phyloP scores from a whole-genome alignment of 2,888 invertebrate genomes.

The Oscheius sp. region DNA sequence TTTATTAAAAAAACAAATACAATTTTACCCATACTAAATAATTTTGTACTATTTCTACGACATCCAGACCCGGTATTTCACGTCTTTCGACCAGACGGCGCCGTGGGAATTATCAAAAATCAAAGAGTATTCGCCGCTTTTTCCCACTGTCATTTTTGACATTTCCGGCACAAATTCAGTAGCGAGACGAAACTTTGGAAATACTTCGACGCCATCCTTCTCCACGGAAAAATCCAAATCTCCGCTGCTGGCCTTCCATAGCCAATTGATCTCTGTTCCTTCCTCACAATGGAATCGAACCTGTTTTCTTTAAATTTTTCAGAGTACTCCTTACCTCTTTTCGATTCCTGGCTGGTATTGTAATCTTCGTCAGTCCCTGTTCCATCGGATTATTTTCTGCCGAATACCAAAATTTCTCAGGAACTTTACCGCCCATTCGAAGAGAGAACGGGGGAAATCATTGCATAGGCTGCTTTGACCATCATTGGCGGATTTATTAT shows the following conservation, averaged over 20 bases:
- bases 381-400: slow-evolving; percentile 7
- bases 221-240: slow-evolving; percentile 60
- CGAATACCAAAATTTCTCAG: slow-evolving; percentile 48
- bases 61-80: slow-evolving; percentile 49
- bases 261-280: slow-evolving; percentile 54
- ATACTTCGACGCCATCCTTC: slow-evolving; percentile 48
- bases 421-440: slow-evolving; percentile 64
- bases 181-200: slow-evolving; percentile 62
- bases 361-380: slow-evolving; percentile 36
- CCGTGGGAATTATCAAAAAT: slow-evolving; percentile 68
- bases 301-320: background rate
- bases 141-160: slow-evolving; percentile 51
- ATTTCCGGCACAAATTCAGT: slow-evolving; percentile 70
- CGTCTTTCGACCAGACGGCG: slow-evolving; percentile 65
- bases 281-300: slow-evolving; percentile 37
- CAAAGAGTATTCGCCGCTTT: slow-evolving; percentile 59
- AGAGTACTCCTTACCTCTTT: background rate
- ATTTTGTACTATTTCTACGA: no score
- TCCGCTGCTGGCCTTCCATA: slow-evolving; percentile 56
- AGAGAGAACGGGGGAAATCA: slow-evolving; percentile 35
- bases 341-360: slow-evolving; percentile 55
- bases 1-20: no score
- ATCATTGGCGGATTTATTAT: slow-evolving; percentile 11
- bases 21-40: no score
- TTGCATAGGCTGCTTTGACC: slow-evolving; percentile 12